Evolutionary conservation across 2,113 vertebrate genomes (phyloP).

Genomic region (Hiodon alosoides): DNA sequence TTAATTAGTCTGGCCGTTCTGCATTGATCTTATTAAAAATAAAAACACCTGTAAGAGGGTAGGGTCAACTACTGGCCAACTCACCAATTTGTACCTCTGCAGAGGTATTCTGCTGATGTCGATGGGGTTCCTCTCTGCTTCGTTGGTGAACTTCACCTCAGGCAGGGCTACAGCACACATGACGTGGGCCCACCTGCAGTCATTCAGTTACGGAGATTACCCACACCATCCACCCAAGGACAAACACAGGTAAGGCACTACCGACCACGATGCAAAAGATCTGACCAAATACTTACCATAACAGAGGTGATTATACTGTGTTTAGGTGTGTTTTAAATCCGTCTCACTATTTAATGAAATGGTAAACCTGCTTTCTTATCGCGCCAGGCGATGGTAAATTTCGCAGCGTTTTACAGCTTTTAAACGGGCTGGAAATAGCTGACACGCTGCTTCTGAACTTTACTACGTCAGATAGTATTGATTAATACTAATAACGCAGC

Average conservation of each 20-base stretch:
- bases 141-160: conserved; percentile 85
- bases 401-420: no score
- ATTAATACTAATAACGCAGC: no score
- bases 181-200: conserved; percentile 85
- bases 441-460: no score
- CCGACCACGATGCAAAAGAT: not conserved
- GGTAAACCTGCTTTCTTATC: no score
- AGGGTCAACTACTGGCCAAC: conserved; percentile 29
- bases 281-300: not conserved
- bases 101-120: conserved; percentile 85
- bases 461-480: no score
- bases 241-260: not conserved
- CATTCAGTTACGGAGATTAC: not conserved
- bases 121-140: conserved; percentile 80
- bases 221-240: no score
- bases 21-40: conserved; percentile 39
- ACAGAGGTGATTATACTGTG: no score
- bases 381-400: no score
- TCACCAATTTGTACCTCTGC: conserved; percentile 92
- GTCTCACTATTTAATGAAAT: no score
- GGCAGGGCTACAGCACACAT: conserved; percentile 91
- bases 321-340: no score
- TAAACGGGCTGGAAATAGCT: no score
- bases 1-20: conserved; percentile 56
- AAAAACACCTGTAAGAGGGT: conserved; percentile 4